These are phyloP conservation scores for Cabera pusaria DNA, from an alignment of 2,888 invertebrate genomes.

Conservation along the genomic window DNA sequence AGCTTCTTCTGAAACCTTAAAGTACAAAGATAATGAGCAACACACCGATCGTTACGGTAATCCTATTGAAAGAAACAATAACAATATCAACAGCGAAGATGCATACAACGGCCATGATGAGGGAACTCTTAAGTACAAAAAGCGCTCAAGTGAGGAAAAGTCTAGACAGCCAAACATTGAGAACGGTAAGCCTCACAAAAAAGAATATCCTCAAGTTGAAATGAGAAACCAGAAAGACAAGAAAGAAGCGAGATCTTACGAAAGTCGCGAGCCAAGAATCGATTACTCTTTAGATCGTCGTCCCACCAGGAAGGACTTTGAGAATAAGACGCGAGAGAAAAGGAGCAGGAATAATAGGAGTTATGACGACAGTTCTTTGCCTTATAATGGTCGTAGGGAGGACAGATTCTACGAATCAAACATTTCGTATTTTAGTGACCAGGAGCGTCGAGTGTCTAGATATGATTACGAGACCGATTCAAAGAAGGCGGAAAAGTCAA, in stretches of 20 bases:
- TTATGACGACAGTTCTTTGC: conserved; percentile 74
- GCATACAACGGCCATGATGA: conserved; percentile 70
- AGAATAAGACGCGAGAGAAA: conserved; percentile 61
- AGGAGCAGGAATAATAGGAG: conserved; percentile 63
- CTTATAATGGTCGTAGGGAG: conserved; percentile 66
- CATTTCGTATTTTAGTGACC: conserved; percentile 75
- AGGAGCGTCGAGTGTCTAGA: conserved; percentile 65
- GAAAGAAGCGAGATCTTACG: conserved; percentile 60
- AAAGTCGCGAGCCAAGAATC: conserved; percentile 67
- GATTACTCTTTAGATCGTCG: conserved; percentile 76
- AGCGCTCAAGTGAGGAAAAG: conserved; percentile 72
- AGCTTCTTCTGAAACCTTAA: conserved; percentile 77
- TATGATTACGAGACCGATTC: conserved; percentile 81
- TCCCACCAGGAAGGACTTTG: conserved; percentile 64
- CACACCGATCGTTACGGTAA: conserved; percentile 72
- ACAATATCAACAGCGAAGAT: conserved; percentile 61
- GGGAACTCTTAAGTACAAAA: conserved; percentile 76
- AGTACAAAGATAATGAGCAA: conserved; percentile 73
- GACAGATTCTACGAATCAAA: conserved; percentile 75
- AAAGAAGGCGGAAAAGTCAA: conserved; percentile 78
- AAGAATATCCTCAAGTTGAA: conserved; percentile 71
- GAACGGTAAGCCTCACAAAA: conserved; percentile 52
- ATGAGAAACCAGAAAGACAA: conserved; percentile 52
- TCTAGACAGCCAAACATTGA: conserved; percentile 51
- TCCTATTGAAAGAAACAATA: conserved; percentile 67